Conservation (phyloP, 2,888 invertebrate species). For the Eupeodes luniger region DNA sequence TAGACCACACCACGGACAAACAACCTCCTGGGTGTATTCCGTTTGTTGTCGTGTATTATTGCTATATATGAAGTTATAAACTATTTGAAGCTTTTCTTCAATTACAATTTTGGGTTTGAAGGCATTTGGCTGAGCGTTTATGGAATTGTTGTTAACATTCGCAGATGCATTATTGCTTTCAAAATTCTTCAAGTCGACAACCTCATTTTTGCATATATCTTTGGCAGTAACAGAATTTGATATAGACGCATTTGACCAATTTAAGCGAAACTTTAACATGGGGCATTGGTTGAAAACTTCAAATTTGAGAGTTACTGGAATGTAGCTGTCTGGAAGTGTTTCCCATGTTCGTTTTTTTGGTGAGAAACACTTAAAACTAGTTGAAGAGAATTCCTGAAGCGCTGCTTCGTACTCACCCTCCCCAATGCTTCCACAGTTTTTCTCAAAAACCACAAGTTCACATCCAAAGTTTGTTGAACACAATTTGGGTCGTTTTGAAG, state of each 20-base stretch:
- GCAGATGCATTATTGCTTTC: slow-evolving; percentile 59
- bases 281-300: slow-evolving; percentile 92
- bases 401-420: slow-evolving; percentile 96
- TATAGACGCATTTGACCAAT: slow-evolving; percentile 90
- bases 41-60: slow-evolving; percentile 98
- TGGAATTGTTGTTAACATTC: slow-evolving; percentile 81
- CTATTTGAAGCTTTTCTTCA: slow-evolving; percentile 89
- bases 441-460: slow-evolving; percentile 95
- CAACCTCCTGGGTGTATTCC: slow-evolving; percentile 95
- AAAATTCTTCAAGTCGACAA: slow-evolving; percentile 53
- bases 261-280: slow-evolving; percentile 92
- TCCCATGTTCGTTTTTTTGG: slow-evolving; percentile 91
- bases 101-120: slow-evolving; percentile 59
- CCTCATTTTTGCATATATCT: slow-evolving; percentile 78
- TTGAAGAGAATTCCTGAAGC: slow-evolving; percentile 88
- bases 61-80: slow-evolving; percentile 98
- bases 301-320: slow-evolving; percentile 85
- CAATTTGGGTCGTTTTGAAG: slow-evolving; percentile 89
- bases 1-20: slow-evolving; percentile 98
- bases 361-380: slow-evolving; percentile 85
- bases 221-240: slow-evolving; percentile 79
- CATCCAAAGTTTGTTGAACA: slow-evolving; percentile 85
- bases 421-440: slow-evolving; percentile 93
- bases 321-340: slow-evolving; percentile 86
- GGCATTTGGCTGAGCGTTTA: slow-evolving; percentile 75